Evolutionary conservation across 2,888 invertebrate species (phyloP), one percentile per base, ranked within the genome.

Genomic region (Nudaria mundana): DNA sequence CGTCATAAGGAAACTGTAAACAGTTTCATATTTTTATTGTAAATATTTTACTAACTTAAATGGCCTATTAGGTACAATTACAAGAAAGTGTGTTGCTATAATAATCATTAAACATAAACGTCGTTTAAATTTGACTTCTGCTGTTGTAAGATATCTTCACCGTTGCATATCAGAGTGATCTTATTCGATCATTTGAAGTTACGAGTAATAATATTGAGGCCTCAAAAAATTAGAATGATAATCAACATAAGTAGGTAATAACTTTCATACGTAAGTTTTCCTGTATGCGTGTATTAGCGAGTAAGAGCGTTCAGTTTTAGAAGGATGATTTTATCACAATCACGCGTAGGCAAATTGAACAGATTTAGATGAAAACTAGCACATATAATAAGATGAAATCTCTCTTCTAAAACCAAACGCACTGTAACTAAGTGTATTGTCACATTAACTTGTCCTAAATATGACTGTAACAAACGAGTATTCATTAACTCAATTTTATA

Each of bases 31-130:
- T 79, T 78, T 77, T 82, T 82, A 83, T 68, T 87, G 87, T 87
- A 87, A 78, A 87, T 87, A 87, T 83, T 82, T 79, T 82, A 77
- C 63, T 80, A 77, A 80, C 64, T 80, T 80, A 75, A 76, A 84
- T 78, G 85, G 86, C 85, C 85, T 86, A 87, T 67, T 80, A n/a
- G n/a, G n/a, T n/a, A 78, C 66, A 68, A 69, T 72, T 74, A 71
- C 76, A 74, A 75, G 76, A 71, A 71, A 66, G 81, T 78, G 79
- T 84, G 80, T 84, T 81, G 79, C 78, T 82, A 80, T 76, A 70
- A n/a, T 20, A 20, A 20, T 20, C n/a, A 20, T 58, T 73, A 72
- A n/a, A n/a, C n/a, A n/a, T 71, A 30, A 11, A 69, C 71, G 71
- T 79, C 76, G 75, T 79, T 81, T 65, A 57, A 74, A 68, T 73